These are phyloP conservation scores for Phoenoteleia sp. DNA, from an alignment of 2,888 invertebrate species.

Conservation along the genomic window DNA sequence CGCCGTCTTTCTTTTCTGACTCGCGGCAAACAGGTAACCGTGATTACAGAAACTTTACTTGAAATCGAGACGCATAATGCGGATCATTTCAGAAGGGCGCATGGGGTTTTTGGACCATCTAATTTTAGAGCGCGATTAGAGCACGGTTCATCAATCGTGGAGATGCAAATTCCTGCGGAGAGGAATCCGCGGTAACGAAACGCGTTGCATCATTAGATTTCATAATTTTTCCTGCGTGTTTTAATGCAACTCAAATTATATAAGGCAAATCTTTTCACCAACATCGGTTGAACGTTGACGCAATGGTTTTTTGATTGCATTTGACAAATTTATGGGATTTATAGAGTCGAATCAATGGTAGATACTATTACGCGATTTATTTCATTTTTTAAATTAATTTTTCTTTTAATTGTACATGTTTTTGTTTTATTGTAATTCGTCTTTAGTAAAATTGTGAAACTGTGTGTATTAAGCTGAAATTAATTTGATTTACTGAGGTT, in stretches of 20 bases:
- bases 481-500: too few relatives aligned
- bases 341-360: too few relatives aligned
- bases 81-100: background rate
- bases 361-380: too few relatives aligned
- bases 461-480: too few relatives aligned
- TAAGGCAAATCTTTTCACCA: slow-evolving; percentile 18
- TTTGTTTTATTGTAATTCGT: too few relatives aligned
- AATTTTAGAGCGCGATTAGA: slow-evolving; percentile 16
- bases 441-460: too few relatives aligned
- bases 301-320: too few relatives aligned
- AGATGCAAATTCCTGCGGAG: slow-evolving; percentile 9
- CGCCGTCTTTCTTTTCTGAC: slow-evolving; percentile 39
- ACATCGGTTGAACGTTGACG: background rate
- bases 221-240: slow-evolving; percentile 29
- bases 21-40: slow-evolving; percentile 20
- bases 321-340: too few relatives aligned
- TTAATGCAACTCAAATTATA: slow-evolving; percentile 12
- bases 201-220: slow-evolving; percentile 26
- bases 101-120: background rate
- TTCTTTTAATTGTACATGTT: too few relatives aligned
- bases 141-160: background rate
- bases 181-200: slow-evolving; percentile 18
- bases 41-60: slow-evolving; percentile 35
- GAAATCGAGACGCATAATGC: background rate
- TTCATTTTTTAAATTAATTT: too few relatives aligned